Evolutionary conservation across 2,888 invertebrate species (phyloP).

Genomic region (Leuctra nigra): DNA sequence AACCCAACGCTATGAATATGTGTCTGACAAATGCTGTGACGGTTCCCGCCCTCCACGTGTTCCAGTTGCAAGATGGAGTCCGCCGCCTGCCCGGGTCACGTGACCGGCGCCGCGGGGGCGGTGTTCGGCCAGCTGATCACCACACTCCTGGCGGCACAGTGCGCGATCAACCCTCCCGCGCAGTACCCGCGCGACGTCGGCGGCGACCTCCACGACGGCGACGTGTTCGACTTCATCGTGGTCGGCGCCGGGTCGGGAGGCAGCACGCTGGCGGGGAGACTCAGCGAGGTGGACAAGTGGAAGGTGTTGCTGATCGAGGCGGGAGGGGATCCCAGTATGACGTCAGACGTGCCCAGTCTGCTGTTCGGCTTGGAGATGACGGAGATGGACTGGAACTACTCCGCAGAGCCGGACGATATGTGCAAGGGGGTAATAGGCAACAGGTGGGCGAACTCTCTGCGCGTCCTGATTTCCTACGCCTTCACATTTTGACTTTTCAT

Average conservation of each 20-base stretch:
- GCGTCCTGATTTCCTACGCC: too few relatives aligned
- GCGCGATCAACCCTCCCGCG: conserved; percentile 47
- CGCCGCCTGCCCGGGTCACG: conserved; percentile 30
- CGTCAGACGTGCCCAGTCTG: conserved; percentile 38
- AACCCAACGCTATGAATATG: too few relatives aligned
- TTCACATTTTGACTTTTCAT: too few relatives aligned
- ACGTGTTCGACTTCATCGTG: conserved; percentile 36
- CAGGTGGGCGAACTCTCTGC: too few relatives aligned
- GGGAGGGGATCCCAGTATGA: conserved; percentile 23
- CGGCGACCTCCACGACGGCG: conserved; percentile 7
- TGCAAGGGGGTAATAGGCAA: conserved; percentile 48
- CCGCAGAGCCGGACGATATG: conserved; percentile 38
- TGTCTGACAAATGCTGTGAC: too few relatives aligned
- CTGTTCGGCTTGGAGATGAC: conserved; percentile 35
- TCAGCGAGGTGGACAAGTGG: conserved; percentile 68
- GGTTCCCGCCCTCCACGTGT: too few relatives aligned
- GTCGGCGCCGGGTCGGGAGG: conserved; percentile 48
- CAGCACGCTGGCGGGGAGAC: conserved; percentile 45
- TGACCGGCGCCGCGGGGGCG: conserved; percentile 40
- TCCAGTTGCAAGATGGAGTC: too few relatives aligned
- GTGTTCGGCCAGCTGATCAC: conserved; percentile 53
- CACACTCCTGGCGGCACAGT: conserved; percentile 52
- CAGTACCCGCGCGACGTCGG: conserved; percentile 47
- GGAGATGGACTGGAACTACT: conserved; percentile 42
- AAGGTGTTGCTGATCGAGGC: conserved; percentile 35